Percentiles rank a stretch among this genome's conserved stretches.
phyloP scores from a whole-genome alignment of 2,113 vertebrate genomes.

The Carassius carassius region DNA sequence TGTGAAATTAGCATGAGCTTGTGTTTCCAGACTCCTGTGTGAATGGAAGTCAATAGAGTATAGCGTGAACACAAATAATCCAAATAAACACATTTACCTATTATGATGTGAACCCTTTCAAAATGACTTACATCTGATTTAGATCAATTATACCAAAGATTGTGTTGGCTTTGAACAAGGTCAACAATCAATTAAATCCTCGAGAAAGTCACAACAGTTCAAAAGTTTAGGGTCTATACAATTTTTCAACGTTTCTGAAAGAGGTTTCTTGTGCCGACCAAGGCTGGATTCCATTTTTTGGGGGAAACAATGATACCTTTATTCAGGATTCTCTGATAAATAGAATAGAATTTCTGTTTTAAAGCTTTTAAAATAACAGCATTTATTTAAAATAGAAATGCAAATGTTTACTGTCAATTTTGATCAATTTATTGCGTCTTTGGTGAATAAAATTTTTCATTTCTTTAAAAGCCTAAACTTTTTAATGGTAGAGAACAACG shows the following conservation, averaged over 20 bases:
- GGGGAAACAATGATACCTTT: background rate
- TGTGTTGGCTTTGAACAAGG: background rate
- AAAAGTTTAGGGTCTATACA: background rate
- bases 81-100: background rate
- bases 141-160: background rate
- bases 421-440: background rate
- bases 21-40: background rate
- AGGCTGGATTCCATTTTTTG: background rate
- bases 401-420: background rate
- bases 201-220: background rate
- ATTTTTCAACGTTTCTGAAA: background rate
- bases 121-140: background rate
- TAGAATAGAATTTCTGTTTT: too few relatives aligned
- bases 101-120: background rate
- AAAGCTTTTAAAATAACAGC: background rate
- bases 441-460: background rate
- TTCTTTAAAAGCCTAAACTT: background rate
- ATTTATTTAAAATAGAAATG: background rate
- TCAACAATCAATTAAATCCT: background rate
- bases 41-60: background rate
- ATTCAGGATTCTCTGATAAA: background rate
- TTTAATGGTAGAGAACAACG: background rate
- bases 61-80: background rate
- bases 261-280: background rate
- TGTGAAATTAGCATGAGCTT: background rate